A percentile compares a stretch with the other conserved stretches of the same genome.
Conservation (phyloP, 1,140 invertebrate genomes). For the Caerostris extrusa region DNA sequence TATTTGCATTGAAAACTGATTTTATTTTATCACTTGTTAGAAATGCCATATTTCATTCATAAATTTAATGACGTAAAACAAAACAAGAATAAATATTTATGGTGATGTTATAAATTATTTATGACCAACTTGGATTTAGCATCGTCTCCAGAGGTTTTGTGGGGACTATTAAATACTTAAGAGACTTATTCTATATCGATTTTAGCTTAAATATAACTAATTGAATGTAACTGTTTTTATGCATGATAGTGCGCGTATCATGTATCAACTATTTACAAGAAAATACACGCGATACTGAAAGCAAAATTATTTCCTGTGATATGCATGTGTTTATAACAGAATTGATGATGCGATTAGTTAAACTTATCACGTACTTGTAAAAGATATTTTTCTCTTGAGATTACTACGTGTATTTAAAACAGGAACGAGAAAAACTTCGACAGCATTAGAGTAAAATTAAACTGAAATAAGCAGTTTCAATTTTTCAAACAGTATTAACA, state of each 20-base stretch:
- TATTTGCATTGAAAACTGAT: too few species aligned
- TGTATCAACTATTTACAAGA: slow-evolving; percentile 7
- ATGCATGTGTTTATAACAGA: not conserved
- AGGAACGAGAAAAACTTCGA: too few species aligned
- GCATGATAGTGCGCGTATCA: not conserved
- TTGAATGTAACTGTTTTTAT: not conserved
- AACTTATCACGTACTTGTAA: not conserved
- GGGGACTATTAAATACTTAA: not conserved
- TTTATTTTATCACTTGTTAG: too few species aligned
- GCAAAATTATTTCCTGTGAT: not conserved
- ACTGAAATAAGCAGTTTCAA: too few species aligned
- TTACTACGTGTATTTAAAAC: not conserved
- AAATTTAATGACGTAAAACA: not conserved
- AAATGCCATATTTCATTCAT: not conserved
- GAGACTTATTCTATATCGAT: not conserved
- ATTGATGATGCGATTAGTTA: not conserved
- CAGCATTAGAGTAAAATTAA: too few species aligned
- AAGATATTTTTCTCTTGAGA: not conserved
- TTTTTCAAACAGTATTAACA: too few species aligned
- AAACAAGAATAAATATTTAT: not conserved
- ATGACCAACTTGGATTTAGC: not conserved
- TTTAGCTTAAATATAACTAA: not conserved
- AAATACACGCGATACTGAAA: not conserved
- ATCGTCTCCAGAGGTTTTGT: not conserved
- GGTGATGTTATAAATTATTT: slow-evolving; percentile 16